These are phyloP conservation scores for Agrotis clavis DNA, from an alignment of 2,888 invertebrate species.

Conservation along the genomic window DNA sequence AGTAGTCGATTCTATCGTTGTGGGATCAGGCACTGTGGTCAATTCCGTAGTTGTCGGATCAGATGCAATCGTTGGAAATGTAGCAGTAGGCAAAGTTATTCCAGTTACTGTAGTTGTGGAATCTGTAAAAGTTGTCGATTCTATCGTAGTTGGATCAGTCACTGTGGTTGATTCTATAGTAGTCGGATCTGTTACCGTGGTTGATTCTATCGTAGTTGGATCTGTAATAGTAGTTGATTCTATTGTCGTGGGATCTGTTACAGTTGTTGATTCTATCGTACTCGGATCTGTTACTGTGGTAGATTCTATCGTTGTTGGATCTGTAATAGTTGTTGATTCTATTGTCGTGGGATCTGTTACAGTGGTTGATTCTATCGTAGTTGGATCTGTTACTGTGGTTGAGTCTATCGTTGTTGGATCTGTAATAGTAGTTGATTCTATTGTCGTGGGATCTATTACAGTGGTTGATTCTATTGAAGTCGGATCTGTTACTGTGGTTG, in stretches of 20 bases:
- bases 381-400: not conserved
- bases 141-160: constrained; percentile 1
- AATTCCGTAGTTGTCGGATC: not conserved
- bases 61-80: not conserved
- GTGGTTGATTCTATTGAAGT: not conserved
- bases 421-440: not conserved
- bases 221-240: not conserved
- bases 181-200: not conserved
- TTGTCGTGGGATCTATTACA: not conserved
- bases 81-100: too few relatives aligned
- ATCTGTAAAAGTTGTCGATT: not conserved
- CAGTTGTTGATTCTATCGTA: constrained; percentile 1
- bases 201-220: not conserved
- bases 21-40: not conserved
- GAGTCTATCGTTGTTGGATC: not conserved
- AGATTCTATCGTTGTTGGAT: constrained; percentile 2
- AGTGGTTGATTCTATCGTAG: not conserved
- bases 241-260: not conserved
- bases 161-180: not conserved
- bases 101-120: constrained; percentile 1
- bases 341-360: not conserved
- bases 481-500: constrained; percentile 14
- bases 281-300: not conserved
- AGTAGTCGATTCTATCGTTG: not conserved
- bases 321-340: not conserved